Evolutionary conservation across 2,797 vertebrate species (phyloP).

Genomic region (Enteromius anoplus): DNA sequence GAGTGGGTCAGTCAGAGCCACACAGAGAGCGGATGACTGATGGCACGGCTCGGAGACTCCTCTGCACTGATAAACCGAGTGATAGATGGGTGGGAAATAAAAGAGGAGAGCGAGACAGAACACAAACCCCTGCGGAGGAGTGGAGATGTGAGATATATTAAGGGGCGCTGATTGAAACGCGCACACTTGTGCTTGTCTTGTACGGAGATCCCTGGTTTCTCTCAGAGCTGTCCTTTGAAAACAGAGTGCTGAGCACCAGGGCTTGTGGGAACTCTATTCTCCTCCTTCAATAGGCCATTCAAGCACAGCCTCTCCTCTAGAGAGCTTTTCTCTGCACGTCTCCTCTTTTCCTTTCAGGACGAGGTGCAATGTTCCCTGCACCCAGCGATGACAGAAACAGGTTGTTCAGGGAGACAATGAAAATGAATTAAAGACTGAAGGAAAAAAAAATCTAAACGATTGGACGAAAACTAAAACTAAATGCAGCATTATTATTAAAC

Average conservation of each 20-base stretch:
- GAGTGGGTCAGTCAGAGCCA: slow-evolving; percentile 30
- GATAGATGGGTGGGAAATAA: slow-evolving; percentile 63
- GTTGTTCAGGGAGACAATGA: slow-evolving; percentile 32
- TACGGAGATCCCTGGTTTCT: slow-evolving; percentile 12
- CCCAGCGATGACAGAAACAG: slow-evolving; percentile 31
- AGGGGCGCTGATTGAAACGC: slow-evolving; percentile 39
- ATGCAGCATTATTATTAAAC: slow-evolving; percentile 8
- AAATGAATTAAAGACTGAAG: not conserved
- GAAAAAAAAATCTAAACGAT: not conserved
- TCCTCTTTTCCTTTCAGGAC: slow-evolving; percentile 49
- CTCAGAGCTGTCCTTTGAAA: slow-evolving; percentile 44
- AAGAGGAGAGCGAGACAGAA: slow-evolving; percentile 55
- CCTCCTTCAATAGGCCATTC: slow-evolving; percentile 32
- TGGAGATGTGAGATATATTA: slow-evolving; percentile 44
- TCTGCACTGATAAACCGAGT: slow-evolving; percentile 21
- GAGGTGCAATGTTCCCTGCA: slow-evolving; percentile 16
- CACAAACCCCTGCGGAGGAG: slow-evolving; percentile 33
- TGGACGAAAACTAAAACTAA: not conserved
- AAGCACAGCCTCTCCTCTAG: slow-evolving; percentile 37
- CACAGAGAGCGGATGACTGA: slow-evolving; percentile 36
- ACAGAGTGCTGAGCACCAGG: slow-evolving; percentile 20
- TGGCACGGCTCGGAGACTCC: slow-evolving; percentile 12
- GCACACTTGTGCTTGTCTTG: slow-evolving; percentile 31
- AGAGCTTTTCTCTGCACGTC: slow-evolving; percentile 33
- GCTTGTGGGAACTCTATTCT: slow-evolving; percentile 36